These are phyloP conservation scores for Folsomia manolachei DNA, from an alignment of 2,888 invertebrate genomes.

Conservation along the genomic window DNA sequence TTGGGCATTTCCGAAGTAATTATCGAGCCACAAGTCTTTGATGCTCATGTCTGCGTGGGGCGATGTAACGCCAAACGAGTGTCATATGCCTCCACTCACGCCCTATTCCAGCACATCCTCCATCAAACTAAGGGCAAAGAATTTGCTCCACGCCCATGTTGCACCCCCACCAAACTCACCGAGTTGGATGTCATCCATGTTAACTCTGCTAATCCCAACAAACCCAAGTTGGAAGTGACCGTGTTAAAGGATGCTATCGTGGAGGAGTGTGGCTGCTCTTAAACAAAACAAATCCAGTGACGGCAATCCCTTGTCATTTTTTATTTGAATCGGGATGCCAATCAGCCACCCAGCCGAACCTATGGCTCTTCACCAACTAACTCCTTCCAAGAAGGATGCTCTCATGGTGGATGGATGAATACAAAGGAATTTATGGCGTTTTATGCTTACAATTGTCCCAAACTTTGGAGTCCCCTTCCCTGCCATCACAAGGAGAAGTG, in stretches of 20 bases:
- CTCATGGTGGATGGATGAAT: too few species aligned
- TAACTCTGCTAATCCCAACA: slow-evolving; percentile 40
- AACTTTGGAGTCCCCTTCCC: not conserved
- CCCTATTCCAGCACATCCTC: slow-evolving; percentile 50
- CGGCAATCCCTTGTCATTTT: too few species aligned
- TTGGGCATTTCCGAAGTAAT: slow-evolving; percentile 48
- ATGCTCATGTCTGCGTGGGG: slow-evolving; percentile 49
- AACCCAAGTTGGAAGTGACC: slow-evolving; percentile 44
- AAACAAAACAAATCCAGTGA: too few species aligned
- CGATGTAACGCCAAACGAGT: slow-evolving; percentile 47
- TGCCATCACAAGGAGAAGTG: too few species aligned
- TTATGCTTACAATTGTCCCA: too few species aligned
- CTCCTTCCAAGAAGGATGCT: too few species aligned
- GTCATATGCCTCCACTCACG: slow-evolving; percentile 47
- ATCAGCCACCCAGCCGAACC: too few species aligned
- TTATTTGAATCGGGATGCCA: too few species aligned
- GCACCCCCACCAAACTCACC: slow-evolving; percentile 47
- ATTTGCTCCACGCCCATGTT: slow-evolving; percentile 46
- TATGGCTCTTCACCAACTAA: too few species aligned
- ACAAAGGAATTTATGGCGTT: too few species aligned
- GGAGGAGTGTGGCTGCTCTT: slow-evolving; percentile 50
- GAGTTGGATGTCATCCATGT: slow-evolving; percentile 49
- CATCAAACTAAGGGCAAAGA: slow-evolving; percentile 43
- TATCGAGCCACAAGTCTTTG: slow-evolving; percentile 48
- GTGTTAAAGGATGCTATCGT: slow-evolving; percentile 49